Evolutionary conservation across 1,140 invertebrate genomes (phyloP), one percentile per base, ranked within the genome.

Genomic region (Ceratina japonica): DNA sequence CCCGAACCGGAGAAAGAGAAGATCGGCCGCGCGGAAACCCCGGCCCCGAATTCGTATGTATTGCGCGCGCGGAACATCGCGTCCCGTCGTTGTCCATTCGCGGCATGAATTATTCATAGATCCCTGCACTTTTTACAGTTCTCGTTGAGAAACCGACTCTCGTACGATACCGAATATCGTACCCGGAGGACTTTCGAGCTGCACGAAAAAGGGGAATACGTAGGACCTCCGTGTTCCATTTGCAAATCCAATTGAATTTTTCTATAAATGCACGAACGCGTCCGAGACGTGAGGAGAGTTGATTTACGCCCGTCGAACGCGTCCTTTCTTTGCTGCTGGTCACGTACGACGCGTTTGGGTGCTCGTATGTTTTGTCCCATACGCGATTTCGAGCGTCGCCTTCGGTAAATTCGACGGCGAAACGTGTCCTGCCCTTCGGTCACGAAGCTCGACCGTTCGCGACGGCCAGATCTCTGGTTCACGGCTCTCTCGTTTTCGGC

Each of bases 51-150:
- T 51, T 65, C 59, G 64, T 66, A 69, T 54, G 66, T 52, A 12
- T 31, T 5, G 18, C 51, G 66, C 66, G 66, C 44, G 7, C 54
- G 8, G 18, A 16, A n/a, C 16, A 56, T 18, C 13, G 18, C 54
- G 70, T 16, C 31, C n/a, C 31, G 37, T 69, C 80, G 62, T 63
- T 75, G 27, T 68, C 66, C 75, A 24, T 16, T 24, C 22, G 27
- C 68, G 66, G 15, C 75, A 87, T 87, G 85, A 87, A 87, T 87
- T 86, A 87, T 87, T 86, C 82, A 86, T 86, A 66, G 61, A 65
- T 74, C 64, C 80, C 16, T 3, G 4, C 4, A 18, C 4, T 24
- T 31, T 56, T 56, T 16, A 15, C 5, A 7, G 18, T n/a, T 31
- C n/a, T 56, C 51, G 12, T 27, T 27, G 16, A 16, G 66, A 54